Percentiles rank a stretch among this genome's conserved stretches.
Evolutionary conservation across 2,797 vertebrate species (phyloP).

Genomic region (Balearica regulorum): DNA sequence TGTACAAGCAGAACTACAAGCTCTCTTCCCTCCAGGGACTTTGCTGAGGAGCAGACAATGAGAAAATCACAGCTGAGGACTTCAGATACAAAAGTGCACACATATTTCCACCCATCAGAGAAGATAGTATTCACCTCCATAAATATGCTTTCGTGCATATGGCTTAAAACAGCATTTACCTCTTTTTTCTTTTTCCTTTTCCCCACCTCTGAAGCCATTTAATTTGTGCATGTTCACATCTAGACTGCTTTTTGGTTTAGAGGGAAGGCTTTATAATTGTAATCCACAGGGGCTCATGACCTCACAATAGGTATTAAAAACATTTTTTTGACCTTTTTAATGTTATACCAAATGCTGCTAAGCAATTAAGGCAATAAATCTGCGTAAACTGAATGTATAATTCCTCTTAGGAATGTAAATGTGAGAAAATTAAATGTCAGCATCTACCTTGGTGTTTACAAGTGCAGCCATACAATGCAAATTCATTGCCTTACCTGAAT

Average conservation of each 20-base stretch:
- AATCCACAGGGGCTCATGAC: not conserved
- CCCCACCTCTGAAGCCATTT: not conserved
- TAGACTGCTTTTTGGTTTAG: not conserved
- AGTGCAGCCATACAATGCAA: not conserved
- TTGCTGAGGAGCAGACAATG: not conserved
- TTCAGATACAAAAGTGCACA: not conserved
- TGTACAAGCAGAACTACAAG: not conserved
- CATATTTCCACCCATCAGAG: not conserved
- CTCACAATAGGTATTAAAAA: not conserved
- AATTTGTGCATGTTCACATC: not conserved
- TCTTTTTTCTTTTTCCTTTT: not conserved
- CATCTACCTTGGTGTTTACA: slow-evolving; percentile 19
- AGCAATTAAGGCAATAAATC: slow-evolving; percentile 30
- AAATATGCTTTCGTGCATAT: not conserved
- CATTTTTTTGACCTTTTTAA: not conserved
- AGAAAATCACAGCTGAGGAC: not conserved
- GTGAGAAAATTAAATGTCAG: slow-evolving; percentile 38
- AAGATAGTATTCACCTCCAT: not conserved
- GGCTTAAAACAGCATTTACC: not conserved
- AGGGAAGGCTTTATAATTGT: not conserved
- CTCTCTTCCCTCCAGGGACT: not conserved
- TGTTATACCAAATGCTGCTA: not conserved
- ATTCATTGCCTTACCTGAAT: not conserved
- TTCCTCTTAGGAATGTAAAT: slow-evolving; percentile 19
- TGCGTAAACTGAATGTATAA: not conserved